These are phyloP conservation scores for Enteromius unitaeniatus DNA, from an alignment of 2,797 vertebrate genomes.

Conservation along the genomic window DNA sequence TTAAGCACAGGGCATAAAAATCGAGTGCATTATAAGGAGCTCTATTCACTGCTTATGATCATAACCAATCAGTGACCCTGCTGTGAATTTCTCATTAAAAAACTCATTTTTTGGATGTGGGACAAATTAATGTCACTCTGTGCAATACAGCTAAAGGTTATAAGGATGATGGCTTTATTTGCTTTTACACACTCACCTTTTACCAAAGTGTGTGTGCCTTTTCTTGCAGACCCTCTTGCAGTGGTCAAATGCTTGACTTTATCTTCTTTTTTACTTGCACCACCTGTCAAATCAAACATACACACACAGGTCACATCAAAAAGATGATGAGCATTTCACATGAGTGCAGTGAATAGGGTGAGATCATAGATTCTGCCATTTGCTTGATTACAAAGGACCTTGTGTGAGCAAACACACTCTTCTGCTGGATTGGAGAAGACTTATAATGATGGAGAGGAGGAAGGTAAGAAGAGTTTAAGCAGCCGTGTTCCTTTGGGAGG, in stretches of 20 bases:
- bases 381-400: conserved; percentile 46
- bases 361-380: conserved; percentile 44
- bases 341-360: conserved; percentile 24
- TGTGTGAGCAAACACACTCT: neutral
- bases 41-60: conserved; percentile 30
- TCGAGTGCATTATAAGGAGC: conserved; percentile 8
- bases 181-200: conserved; percentile 40
- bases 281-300: conserved; percentile 4
- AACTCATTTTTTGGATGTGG: conserved; percentile 26
- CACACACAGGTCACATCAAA: conserved; percentile 7
- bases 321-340: conserved; percentile 33
- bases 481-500: conserved; percentile 12
- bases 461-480: conserved; percentile 15
- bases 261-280: neutral
- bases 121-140: conserved; percentile 40
- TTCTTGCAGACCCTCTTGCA: neutral
- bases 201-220: neutral
- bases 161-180: conserved; percentile 38
- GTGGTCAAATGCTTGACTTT: conserved; percentile 18
- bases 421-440: conserved; percentile 25
- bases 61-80: conserved; percentile 45
- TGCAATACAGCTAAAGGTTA: conserved; percentile 40
- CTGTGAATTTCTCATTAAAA: conserved; percentile 54
- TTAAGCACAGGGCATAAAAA: conserved; percentile 12
- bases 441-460: conserved; percentile 14